Conservation (phyloP, 2,113 vertebrate species). For the Euleptes europaea region DNA sequence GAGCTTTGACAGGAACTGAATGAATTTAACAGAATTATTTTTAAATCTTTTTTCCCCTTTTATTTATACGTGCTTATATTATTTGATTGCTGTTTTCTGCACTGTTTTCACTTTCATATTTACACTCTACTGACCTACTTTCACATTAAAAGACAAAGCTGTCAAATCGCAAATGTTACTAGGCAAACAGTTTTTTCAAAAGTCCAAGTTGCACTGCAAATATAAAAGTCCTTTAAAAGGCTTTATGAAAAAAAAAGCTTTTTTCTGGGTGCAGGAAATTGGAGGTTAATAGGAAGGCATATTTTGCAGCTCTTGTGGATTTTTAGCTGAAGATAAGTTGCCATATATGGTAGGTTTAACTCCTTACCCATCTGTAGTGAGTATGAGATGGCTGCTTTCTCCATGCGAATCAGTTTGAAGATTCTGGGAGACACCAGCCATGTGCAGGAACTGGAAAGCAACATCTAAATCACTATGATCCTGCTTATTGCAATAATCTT, state of each 20-base stretch:
- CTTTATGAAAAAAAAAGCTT: background rate
- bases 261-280: background rate
- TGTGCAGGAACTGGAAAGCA: too few species aligned
- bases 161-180: background rate
- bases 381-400: too few species aligned
- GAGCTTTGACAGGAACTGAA: background rate
- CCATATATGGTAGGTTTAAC: background rate
- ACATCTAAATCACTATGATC: too few species aligned
- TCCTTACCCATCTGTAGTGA: too few species aligned
- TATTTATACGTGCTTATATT: background rate
- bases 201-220: background rate
- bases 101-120: background rate
- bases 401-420: too few species aligned
- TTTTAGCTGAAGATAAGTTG: background rate
- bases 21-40: background rate
- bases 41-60: background rate
- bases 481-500: background rate
- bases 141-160: background rate
- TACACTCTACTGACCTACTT: background rate
- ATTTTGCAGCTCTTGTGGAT: background rate
- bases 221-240: background rate
- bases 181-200: background rate
- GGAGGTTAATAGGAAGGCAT: background rate
- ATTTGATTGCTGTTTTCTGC: background rate
- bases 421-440: too few species aligned